Evolutionary conservation across 2,113 vertebrate genomes (phyloP), one percentile per base, ranked within the genome.

Genomic region (Corythoichthys intestinalis): DNA sequence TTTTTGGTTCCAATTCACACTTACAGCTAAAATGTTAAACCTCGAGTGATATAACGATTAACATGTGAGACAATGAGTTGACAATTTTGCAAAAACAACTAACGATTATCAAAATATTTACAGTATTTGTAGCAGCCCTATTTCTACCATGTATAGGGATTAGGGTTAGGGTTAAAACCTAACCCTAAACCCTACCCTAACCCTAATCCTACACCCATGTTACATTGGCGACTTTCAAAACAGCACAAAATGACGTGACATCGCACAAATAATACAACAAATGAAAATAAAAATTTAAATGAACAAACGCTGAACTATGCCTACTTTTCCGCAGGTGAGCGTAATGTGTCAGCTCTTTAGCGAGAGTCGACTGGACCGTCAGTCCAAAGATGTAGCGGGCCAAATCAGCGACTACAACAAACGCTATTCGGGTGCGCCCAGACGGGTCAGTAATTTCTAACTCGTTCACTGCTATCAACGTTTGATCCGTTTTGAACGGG

Each of bases 341-440:
- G 58, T 78, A 47, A 77, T 93, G 73, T 77, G 77, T 37, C 77
- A 85, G n/a, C 80, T 91, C 1, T 92, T 92, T 38, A 83, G 61
- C 0, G 90, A 92, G 73, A 88, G 78, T 38, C 86, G 49, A 39
- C 77, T 74, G 9, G 92, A 92, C 78, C 70, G 65, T 17, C 84
- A 85, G 72, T 87, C 88, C 15, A 77, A 86, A 69, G 85, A 85
- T 49, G 86, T 83, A 14, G 79, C 90, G 1, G 78, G 67, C 10
- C 90, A 94, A 76, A 91, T 94, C 15, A 90, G 73, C 80, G 82
- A 90, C 67, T 94, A 95, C 87, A 96, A 94, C 88, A 93, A 87
- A 53, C 90, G 90, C 12, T 94, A 93, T 75, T 95, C 94, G 56
- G 94, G 94, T 73, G 89, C 90, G 11, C 93, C 91, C 14, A 49